Base-by-base conservation (phyloP, 2,113 vertebrate species). In the Mastomys coucha region DNA sequence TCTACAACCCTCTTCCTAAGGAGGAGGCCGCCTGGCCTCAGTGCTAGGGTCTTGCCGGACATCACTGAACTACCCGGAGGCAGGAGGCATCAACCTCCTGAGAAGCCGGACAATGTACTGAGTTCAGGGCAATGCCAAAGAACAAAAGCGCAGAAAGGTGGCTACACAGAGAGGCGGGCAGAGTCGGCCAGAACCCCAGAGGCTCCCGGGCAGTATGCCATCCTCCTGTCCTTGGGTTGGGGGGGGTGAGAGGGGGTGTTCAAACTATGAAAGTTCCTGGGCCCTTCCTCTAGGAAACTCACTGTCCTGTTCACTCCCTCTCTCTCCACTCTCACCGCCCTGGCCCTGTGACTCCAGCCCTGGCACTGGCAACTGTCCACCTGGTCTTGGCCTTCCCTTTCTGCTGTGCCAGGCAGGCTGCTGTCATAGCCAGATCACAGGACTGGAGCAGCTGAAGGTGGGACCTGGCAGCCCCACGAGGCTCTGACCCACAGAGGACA, bases 401-500 rank as follows among this genome's bases (percentile, higher is more conserved):
- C 58, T 75, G 87, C 60, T 81, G 65, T 91, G 95, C 80, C 84
- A 75, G 95, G 67, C 69, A 92, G 88, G 90, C 94, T 95, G 60
- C 60, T 93, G 16, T 91, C 95, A 97, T 80, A 95, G 96, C 76
- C 95, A 93, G 90, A 95, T 96, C 95, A 97, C 92, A 96, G 93
- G 93, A 97, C 95, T 73, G 76, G 82, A 72, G 91, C 96, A 96
- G 89, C 56, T 96, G 82, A 84, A 97, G 87, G 96, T 94, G 69
- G 86, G 94, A 96, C 73, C 82, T 97, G 95, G 96, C 88, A 92
- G 82, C 49, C 60, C 60, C 76, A 91, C 67, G 92, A 96, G 90
- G 90, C 85, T 91, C 67, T 92, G 94, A 96, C 5, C 0, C 87
- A 85, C 80, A 82, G 88, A 89, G 56, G 72, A n/a, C 75, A 80